Base-by-base conservation (phyloP, 35 echinoderm and acorn worm genomes). In the Lytechinus pictus region DNA sequence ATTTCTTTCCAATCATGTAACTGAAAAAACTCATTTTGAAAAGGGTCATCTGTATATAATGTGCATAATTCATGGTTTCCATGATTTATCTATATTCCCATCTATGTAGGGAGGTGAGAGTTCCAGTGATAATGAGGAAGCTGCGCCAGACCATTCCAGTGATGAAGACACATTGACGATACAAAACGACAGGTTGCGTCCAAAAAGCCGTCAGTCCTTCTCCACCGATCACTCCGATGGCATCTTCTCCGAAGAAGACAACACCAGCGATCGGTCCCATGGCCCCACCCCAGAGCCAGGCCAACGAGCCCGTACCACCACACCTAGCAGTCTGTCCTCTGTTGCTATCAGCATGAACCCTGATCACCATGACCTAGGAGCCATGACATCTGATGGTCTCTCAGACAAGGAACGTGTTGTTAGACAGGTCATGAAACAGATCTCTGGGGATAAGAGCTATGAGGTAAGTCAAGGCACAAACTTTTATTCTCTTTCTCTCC, bases 401-500 rank as follows among this genome's bases (percentile, higher is more conserved):
- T 99, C 98, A 44, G 98, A 99, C 86, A 97, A 99, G 91, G 98
- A 99, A 57, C 66, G 97, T 60, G 98, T 94, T 9, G 96, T 97
- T 0, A 92, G 96, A 13, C 96, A 97, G 94, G 98, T 99, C 27
- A 97, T 97, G 96, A 99, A 97, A 61, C 96, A 97, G 86, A 97
- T 99, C 16, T 99, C 98, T 53, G 95, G 95, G 9, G 98, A 99
- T 52, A 97, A 97, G 54, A 97, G 95, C 55, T 99, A 96, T 96
- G 96, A 99, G 94, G 98, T 99, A 61, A 95, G 95, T 79, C n/a
- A 24, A 79, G 66, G 66, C 66, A 24, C 66, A 79, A 24, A n/a
- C 6, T 27, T 79, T 79, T 21, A 21, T 71, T 71, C 61, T 21
- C 61, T 71, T 12, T 3, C 61, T 71, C 66, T 79, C 19, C n/a